phyloP scores from a whole-genome alignment of 2,888 invertebrate genomes.

The Mythimna pallens region DNA sequence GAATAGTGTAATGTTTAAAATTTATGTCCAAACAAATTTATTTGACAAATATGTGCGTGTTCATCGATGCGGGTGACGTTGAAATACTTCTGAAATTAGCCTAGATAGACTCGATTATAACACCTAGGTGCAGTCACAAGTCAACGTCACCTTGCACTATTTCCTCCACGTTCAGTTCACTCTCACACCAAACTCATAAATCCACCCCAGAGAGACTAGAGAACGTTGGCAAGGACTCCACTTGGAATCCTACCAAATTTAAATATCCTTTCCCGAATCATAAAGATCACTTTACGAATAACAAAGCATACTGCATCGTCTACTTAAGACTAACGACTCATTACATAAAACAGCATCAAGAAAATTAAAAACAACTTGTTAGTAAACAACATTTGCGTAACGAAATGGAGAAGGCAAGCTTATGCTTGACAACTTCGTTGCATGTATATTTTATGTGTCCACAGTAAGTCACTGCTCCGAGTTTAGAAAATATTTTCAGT shows the following conservation, averaged over 20 bases:
- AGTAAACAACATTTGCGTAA: slow-evolving; percentile 36
- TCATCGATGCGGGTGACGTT: slow-evolving; percentile 53
- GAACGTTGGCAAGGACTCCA: slow-evolving; percentile 81
- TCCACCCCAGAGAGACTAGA: slow-evolving; percentile 76
- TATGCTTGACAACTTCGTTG: slow-evolving; percentile 50
- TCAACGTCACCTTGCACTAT: slow-evolving; percentile 58
- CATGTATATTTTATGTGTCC: slow-evolving; percentile 60
- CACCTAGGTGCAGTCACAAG: slow-evolving; percentile 59
- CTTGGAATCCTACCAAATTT: slow-evolving; percentile 87
- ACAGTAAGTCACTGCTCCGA: slow-evolving; percentile 48
- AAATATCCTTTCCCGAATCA: slow-evolving; percentile 83
- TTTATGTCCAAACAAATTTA: slow-evolving; percentile 24
- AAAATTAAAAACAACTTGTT: slow-evolving; percentile 36
- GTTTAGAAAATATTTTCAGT: slow-evolving; percentile 61
- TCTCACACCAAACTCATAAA: slow-evolving; percentile 79
- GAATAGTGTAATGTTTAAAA: slow-evolving; percentile 18
- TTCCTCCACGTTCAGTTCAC: slow-evolving; percentile 60
- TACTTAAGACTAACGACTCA: slow-evolving; percentile 43
- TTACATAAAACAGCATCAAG: slow-evolving; percentile 22
- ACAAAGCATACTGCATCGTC: slow-evolving; percentile 75
- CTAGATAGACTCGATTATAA: slow-evolving; percentile 56
- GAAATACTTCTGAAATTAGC: slow-evolving; percentile 63
- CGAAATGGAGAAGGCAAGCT: slow-evolving; percentile 19
- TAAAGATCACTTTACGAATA: slow-evolving; percentile 80
- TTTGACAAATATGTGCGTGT: slow-evolving; percentile 47